Percentiles rank a stretch among this genome's conserved stretches.
Conservation (phyloP, 2,888 invertebrate species). For the Pammene aurita region DNA sequence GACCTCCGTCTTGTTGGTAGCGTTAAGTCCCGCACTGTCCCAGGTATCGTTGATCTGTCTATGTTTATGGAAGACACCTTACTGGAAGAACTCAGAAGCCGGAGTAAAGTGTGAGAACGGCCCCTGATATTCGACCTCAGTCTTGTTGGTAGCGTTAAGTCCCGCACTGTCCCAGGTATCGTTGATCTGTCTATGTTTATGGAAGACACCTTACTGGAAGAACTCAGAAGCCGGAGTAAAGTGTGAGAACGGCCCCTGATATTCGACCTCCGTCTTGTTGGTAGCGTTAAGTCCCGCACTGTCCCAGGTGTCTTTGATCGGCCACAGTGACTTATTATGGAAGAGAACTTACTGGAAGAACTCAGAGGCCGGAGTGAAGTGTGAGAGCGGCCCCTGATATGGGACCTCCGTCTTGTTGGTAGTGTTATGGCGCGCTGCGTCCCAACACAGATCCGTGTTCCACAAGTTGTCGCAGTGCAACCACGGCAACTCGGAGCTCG, state of each 20-base stretch:
- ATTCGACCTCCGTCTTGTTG: background rate
- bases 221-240: background rate
- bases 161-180: too few species aligned
- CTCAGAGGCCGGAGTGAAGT: conserved; percentile 89
- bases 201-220: background rate
- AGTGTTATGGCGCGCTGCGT: conserved; percentile 65
- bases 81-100: background rate
- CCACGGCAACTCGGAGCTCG: conserved; percentile 89
- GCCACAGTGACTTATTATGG: too few species aligned
- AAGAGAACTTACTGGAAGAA: conserved; percentile 87
- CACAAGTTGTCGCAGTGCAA: conserved; percentile 91
- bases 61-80: background rate
- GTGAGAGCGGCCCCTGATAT: conserved; percentile 79
- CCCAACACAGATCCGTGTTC: conserved; percentile 90
- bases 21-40: too few species aligned
- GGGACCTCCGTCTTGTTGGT: conserved; percentile 73
- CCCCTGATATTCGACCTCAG: background rate
- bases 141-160: background rate
- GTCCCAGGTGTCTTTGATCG: too few species aligned
- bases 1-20: background rate
- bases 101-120: too few species aligned
- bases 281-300: too few species aligned
- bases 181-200: too few species aligned
- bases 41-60: too few species aligned
- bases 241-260: too few species aligned